Percentiles rank a stretch among this genome's conserved stretches.
phyloP scores from a whole-genome alignment of 1,140 invertebrate genomes.

The Monochamus saltuarius region DNA sequence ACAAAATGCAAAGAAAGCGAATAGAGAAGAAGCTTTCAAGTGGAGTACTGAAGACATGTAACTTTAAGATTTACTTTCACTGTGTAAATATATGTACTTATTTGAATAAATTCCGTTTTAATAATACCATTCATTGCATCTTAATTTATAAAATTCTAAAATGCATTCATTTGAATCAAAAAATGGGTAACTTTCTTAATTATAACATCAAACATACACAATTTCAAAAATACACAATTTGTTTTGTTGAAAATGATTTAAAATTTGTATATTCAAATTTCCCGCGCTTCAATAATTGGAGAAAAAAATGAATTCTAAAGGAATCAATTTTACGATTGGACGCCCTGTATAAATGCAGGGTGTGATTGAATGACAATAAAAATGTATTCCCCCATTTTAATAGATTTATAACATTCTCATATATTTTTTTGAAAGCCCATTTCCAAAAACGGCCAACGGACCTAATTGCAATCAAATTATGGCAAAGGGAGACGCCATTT shows the following conservation, averaged over 20 bases:
- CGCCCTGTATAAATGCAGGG: conserved; percentile 3
- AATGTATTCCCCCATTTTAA: not conserved
- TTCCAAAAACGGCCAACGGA: too few species aligned
- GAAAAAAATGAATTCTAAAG: not conserved
- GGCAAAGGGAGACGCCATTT: conserved; percentile 3
- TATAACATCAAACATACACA: too few species aligned
- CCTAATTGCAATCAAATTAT: not conserved
- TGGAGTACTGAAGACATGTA: conserved; percentile 96
- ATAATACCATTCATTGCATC: too few species aligned
- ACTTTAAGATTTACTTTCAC: conserved; percentile 32
- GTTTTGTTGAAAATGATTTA: too few species aligned
- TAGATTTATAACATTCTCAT: not conserved
- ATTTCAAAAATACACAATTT: too few species aligned
- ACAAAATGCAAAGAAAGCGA: conserved; percentile 73
- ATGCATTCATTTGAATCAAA: too few species aligned
- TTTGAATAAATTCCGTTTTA: too few species aligned
- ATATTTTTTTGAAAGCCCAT: too few species aligned
- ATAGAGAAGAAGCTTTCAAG: conserved; percentile 85
- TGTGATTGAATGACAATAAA: not conserved
- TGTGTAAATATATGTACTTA: too few species aligned
- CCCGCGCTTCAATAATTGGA: not conserved
- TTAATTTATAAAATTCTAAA: too few species aligned
- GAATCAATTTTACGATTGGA: not conserved
- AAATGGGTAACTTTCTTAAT: too few species aligned
- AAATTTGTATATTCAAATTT: conserved; percentile 1